These are phyloP conservation scores for Manis crassicaudata DNA, from an alignment of 2,797 vertebrate genomes.

Conservation along the genomic window DNA sequence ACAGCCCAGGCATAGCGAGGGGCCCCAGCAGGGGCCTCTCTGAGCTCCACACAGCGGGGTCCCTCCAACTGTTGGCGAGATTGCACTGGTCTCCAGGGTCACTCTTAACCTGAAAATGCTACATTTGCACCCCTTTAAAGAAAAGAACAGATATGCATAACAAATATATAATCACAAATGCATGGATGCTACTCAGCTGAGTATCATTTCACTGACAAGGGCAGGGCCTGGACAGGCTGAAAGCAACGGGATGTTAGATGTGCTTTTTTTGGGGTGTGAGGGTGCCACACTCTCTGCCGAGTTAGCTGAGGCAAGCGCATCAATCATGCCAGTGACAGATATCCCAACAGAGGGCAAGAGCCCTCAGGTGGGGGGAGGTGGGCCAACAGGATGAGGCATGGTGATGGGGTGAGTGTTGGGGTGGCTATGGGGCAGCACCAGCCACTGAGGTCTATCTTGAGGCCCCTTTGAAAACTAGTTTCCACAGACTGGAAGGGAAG, in stretches of 20 bases:
- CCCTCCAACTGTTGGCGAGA: background rate
- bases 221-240: background rate
- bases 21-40: background rate
- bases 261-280: background rate
- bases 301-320: background rate
- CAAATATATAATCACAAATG: background rate
- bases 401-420: background rate
- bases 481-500: background rate
- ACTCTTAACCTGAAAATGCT: background rate
- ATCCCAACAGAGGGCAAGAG: background rate
- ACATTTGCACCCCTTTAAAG: background rate
- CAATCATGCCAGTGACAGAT: background rate
- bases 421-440: background rate
- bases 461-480: background rate
- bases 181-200: background rate
- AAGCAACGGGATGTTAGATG: rapidly evolving
- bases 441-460: background rate
- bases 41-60: rapidly evolving
- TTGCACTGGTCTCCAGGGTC: background rate
- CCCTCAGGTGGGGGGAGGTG: background rate
- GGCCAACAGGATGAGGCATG: background rate
- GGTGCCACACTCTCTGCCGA: background rate
- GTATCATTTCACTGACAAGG: background rate
- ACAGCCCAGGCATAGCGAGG: background rate
- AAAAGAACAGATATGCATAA: background rate